A percentile compares a stretch with the other conserved stretches of the same genome.
Conservation (phyloP, 2,888 invertebrate species). For the Drosophila macrospina region DNA sequence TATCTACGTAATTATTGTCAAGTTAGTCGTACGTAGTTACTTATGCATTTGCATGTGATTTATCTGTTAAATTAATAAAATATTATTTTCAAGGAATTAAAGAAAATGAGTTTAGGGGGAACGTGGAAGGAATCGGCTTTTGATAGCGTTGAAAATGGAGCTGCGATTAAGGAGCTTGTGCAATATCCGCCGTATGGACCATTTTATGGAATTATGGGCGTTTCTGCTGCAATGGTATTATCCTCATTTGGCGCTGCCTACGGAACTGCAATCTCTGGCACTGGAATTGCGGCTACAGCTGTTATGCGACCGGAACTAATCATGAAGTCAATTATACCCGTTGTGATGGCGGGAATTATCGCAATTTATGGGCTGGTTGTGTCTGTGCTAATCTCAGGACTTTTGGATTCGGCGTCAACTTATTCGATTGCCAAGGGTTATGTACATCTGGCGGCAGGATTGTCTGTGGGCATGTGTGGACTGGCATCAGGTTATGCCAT, state of each 20-base stretch:
- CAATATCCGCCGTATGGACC: constrained; percentile 55
- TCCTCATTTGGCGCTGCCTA: constrained; percentile 93
- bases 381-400: constrained; percentile 97
- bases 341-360: constrained; percentile 99
- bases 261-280: constrained; percentile 86
- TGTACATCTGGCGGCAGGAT: constrained; percentile 97
- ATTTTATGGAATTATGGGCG: constrained; percentile 70
- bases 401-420: constrained; percentile 22
- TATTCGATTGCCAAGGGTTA: constrained; percentile 91
- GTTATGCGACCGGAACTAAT: constrained; percentile 99
- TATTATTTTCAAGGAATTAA: neutral
- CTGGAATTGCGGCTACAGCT: constrained; percentile 99
- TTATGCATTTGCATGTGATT: constrained; percentile 51
- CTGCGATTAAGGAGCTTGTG: neutral
- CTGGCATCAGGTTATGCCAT: constrained; percentile 99
- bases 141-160: neutral
- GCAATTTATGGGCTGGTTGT: constrained; percentile 99
- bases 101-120: neutral
- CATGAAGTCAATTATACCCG: constrained; percentile 99
- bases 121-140: neutral
- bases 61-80: constrained; percentile 33
- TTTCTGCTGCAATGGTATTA: constrained; percentile 51
- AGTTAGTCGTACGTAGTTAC: constrained; percentile 21
- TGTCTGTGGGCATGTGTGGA: constrained; percentile 98
- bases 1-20: constrained; percentile 3